Base-by-base conservation (phyloP, 2,888 invertebrate species). In the Clistopyga incitator region DNA sequence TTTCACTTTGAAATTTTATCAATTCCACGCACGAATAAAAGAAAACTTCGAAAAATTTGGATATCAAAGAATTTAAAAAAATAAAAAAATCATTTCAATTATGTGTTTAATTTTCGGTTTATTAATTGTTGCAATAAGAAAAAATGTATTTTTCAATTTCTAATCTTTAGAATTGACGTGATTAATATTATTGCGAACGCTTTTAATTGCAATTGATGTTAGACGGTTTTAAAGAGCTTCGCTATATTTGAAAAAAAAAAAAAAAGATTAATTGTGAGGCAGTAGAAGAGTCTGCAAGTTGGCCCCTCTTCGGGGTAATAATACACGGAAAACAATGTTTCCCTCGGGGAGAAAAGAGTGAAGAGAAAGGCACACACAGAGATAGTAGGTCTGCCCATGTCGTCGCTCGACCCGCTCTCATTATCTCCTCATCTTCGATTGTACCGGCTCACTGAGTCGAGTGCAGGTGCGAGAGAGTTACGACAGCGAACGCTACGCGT, bases 371-470 rank as follows among this genome's bases (percentile, higher is more conserved):
- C 18, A 45, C 10, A 79, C 29, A 61, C 11, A 20, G 29, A 23
- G n/a, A 47, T 70, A 72, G 29, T 50, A 71, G 75, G 29, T 29
- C 20, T 23, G 59, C 42, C 61, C 70, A 78, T 71, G 75, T 61
- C 71, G 82, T 80, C 81, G n/a, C 56, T 50, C 67, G 75, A 68
- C 68, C 65, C 61, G 47, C 45, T 64, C 67, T 89, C 89, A 89
- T 89, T 89, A 89, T 88, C 88, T 89, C 87, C 88, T 87, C 87
- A 87, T 86, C 87, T 88, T 89, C 88, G 88, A 89, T 88, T 89
- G 88, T 89, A 89, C 88, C 89, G 86, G 84, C 84, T 88, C 88
- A 86, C 61, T 82, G 87, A 79, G 78, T 87, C 81, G 81, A 65
- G 64, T 42, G 54, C 68, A 82, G 74, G 78, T 68, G 61, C 68